Evolutionary conservation across 2,888 invertebrate species (phyloP).

Genomic region (Actias luna): DNA sequence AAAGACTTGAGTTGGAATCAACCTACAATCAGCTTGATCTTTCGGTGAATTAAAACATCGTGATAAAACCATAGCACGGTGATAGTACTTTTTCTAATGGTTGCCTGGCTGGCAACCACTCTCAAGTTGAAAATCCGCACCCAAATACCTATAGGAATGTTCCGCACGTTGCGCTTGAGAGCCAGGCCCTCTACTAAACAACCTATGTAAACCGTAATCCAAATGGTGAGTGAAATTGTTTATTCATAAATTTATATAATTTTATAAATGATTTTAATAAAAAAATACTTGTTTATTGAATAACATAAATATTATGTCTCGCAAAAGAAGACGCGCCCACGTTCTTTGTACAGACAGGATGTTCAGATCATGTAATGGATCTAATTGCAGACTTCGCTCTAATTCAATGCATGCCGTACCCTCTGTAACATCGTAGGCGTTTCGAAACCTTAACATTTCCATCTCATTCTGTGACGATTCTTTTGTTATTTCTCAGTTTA

Average conservation of each 20-base stretch:
- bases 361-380: constrained; percentile 53
- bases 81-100: no score
- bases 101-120: no score
- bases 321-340: constrained; percentile 42
- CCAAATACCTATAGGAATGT: no score
- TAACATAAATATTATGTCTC: not conserved
- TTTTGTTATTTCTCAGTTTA: constrained; percentile 44
- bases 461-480: constrained; percentile 54
- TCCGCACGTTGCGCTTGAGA: no score
- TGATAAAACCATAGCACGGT: no score
- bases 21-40: no score
- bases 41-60: no score
- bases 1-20: no score
- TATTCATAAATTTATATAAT: not conserved
- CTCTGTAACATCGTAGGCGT: constrained; percentile 46
- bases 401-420: constrained; percentile 58
- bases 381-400: constrained; percentile 64
- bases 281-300: not conserved
- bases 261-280: not conserved
- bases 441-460: constrained; percentile 45
- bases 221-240: not conserved
- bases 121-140: no score
- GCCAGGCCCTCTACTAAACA: no score
- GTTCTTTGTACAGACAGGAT: constrained; percentile 52
- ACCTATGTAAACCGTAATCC: no score